Percentiles rank a stretch among this genome's conserved stretches.
Evolutionary conservation across 2,797 vertebrate genomes (phyloP).

Genomic region (Neosilurus mollespiculum): DNA sequence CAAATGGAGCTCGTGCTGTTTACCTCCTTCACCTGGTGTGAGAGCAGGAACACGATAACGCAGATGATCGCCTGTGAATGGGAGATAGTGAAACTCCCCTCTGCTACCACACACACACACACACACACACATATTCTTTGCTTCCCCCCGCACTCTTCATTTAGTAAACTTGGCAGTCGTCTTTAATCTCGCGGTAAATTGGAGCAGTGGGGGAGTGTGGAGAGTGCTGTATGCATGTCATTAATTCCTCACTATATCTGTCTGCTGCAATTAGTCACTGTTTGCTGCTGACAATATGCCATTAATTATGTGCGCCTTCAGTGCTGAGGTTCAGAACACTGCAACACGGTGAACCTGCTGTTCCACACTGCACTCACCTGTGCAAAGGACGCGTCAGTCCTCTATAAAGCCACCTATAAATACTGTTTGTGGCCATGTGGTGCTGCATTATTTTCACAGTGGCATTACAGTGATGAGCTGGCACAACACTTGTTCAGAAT

Average conservation of each 20-base stretch:
- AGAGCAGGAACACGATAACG: slow-evolving; percentile 80
- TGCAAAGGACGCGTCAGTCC: too few species aligned
- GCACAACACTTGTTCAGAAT: slow-evolving; percentile 54
- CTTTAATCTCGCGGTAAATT: slow-evolving; percentile 89
- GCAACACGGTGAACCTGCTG: not conserved
- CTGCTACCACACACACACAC: slow-evolving; percentile 57
- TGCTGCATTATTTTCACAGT: not conserved
- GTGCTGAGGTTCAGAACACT: slow-evolving; percentile 14
- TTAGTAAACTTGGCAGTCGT: slow-evolving; percentile 89
- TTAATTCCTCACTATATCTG: slow-evolving; percentile 87
- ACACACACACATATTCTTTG: slow-evolving; percentile 42
- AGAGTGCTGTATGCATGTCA: slow-evolving; percentile 84
- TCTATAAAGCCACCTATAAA: not conserved
- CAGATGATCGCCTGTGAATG: slow-evolving; percentile 93
- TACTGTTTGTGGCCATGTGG: not conserved
- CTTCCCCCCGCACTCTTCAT: slow-evolving; percentile 83
- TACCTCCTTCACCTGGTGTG: slow-evolving; percentile 68
- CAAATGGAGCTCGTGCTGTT: slow-evolving; percentile 65
- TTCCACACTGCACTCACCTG: slow-evolving; percentile 13
- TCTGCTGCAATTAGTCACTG: slow-evolving; percentile 87
- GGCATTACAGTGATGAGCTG: not conserved
- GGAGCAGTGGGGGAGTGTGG: slow-evolving; percentile 84
- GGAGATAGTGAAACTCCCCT: slow-evolving; percentile 83
- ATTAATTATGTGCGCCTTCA: slow-evolving; percentile 77
- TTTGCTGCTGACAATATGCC: slow-evolving; percentile 85